Conservation (phyloP, 1,140 invertebrate species). For the Hormaphis cornu region DNA sequence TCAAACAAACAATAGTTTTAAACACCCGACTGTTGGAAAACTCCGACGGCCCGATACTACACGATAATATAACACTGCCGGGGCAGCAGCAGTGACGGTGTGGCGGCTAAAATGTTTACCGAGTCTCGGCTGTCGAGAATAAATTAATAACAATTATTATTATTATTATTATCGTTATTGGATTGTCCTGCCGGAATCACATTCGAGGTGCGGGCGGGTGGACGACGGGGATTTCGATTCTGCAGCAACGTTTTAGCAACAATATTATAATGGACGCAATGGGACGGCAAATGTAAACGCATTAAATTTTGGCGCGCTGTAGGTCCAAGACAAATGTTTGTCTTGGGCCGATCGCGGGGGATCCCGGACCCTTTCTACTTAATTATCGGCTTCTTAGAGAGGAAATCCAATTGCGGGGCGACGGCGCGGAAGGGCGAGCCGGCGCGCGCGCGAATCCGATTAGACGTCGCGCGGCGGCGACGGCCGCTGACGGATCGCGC, state of each 20-base stretch:
- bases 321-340: constrained; percentile 26
- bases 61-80: background rate
- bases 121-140: background rate
- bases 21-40: too few species aligned
- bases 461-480: background rate
- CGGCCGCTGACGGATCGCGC: background rate
- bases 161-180: too few species aligned
- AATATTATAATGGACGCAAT: constrained; percentile 23
- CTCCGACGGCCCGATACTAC: too few species aligned
- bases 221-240: too few species aligned
- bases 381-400: constrained; percentile 14
- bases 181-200: background rate
- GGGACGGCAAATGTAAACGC: constrained; percentile 30
- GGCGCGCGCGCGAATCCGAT: background rate
- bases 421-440: background rate
- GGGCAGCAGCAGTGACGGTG: background rate
- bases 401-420: constrained; percentile 6
- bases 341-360: constrained; percentile 8
- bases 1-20: too few species aligned
- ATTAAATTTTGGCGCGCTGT: background rate
- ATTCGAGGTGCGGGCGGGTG: too few species aligned
- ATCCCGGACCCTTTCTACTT: background rate
- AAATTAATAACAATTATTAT: constrained; percentile 4
- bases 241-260: background rate
- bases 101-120: background rate